Evolutionary conservation across 2,888 invertebrate genomes (phyloP).

Genomic region (Tetanocera ferruginea): DNA sequence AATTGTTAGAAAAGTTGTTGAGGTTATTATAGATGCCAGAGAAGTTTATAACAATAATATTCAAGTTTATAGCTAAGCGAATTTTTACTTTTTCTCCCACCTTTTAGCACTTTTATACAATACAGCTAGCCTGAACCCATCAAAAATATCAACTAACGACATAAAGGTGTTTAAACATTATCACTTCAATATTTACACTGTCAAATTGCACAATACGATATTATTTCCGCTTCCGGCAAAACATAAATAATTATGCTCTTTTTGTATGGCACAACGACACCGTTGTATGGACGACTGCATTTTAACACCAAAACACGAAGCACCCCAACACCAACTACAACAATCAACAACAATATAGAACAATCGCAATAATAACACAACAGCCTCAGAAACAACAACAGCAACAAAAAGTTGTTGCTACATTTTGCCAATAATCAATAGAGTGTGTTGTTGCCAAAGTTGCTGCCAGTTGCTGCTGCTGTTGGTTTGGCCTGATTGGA

Average conservation of each 20-base stretch:
- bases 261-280: too few relatives aligned
- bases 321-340: neutral
- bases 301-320: neutral
- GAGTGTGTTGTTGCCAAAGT: neutral
- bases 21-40: neutral
- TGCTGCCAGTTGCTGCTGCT: constrained; percentile 5
- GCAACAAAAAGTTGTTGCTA: neutral
- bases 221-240: neutral
- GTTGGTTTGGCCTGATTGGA: constrained; percentile 43
- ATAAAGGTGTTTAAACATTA: constrained; percentile 6
- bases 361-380: constrained; percentile 28
- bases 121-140: too few relatives aligned
- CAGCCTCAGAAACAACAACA: constrained; percentile 11
- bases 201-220: neutral
- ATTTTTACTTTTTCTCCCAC: too few relatives aligned
- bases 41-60: neutral
- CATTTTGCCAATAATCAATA: constrained; percentile 16
- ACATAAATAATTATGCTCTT: too few relatives aligned
- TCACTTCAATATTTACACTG: too few relatives aligned
- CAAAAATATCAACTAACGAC: neutral
- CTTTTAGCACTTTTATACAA: too few relatives aligned
- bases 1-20: constrained; percentile 16
- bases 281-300: too few relatives aligned
- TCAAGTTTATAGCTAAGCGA: neutral
- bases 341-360: neutral